phyloP scores from a whole-genome alignment of 2,888 invertebrate genomes.

The Odontomyia ornata region DNA sequence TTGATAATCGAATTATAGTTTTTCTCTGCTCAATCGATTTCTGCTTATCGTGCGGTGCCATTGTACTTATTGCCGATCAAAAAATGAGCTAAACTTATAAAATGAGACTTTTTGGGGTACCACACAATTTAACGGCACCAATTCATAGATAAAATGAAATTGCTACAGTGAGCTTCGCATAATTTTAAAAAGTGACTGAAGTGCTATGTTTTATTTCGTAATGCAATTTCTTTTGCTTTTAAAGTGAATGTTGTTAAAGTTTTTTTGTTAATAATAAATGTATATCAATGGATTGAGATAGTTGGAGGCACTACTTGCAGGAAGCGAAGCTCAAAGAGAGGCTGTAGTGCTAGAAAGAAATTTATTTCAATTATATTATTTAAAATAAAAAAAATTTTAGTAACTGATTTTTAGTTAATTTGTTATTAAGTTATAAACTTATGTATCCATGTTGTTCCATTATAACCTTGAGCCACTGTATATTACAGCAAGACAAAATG shows the following conservation, averaged over 20 bases:
- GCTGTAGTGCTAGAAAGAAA: too few species aligned
- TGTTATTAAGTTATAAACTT: too few species aligned
- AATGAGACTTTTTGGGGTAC: conserved; percentile 4
- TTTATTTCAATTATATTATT: neutral
- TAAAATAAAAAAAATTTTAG: neutral
- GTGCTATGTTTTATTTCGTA: neutral
- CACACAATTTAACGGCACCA: neutral
- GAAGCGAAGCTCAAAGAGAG: too few species aligned
- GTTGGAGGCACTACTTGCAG: too few species aligned
- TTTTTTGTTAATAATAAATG: neutral
- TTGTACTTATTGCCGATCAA: neutral
- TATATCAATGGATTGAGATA: too few species aligned
- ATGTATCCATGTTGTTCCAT: too few species aligned
- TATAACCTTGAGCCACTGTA: too few species aligned
- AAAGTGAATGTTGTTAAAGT: neutral
- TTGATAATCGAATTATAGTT: conserved; percentile 7
- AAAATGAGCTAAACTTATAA: neutral
- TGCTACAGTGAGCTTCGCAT: too few species aligned
- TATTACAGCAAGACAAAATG: too few species aligned
- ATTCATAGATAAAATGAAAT: too few species aligned
- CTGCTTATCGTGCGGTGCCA: neutral
- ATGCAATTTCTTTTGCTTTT: too few species aligned
- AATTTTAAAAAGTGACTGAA: neutral
- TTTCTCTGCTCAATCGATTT: neutral
- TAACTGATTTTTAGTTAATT: neutral